Evolutionary conservation across 1,140 invertebrate genomes (phyloP), one percentile per base, ranked within the genome.

Genomic region (Halesus radiatus): DNA sequence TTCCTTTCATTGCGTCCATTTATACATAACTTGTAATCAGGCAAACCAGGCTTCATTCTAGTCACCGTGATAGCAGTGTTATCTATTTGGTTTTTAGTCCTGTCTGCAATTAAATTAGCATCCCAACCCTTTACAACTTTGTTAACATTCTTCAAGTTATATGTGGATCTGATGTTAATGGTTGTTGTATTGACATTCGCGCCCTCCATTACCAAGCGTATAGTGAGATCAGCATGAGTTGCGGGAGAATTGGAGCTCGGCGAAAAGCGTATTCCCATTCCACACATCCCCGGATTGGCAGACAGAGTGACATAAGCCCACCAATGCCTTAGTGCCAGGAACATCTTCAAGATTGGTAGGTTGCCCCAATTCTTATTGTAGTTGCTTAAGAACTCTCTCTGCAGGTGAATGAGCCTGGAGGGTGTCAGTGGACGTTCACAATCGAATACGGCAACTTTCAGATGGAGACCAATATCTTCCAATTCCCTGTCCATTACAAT

Each of bases 1-100:
- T 79, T 84, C 79, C 86, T 88, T 13, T 70, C 84, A 32, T 87
- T 86, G 3, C 83, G 81, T 1, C 79, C 86, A 45, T 88, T 86
- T 10, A 89, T 37, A 76, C 87, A 88, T 64, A 90, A 85, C 84
- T 88, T 81, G 1, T 84, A 83, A 70, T 87, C 85, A 20, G 86
- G 85, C 56, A 88, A 84, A 22, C 84, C 85, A 10, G 86, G 85
- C 16, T 84, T 84, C 3, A 74, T 79, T 72, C 86, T 85, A 4
- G 84, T 88, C 7, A 90, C 20, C 5, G 83, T 78, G 15, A 86
- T 23, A 82, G 86, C 85, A 5, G 88, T 6, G 45, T 76, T 84
- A 84, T 22, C 85, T 26, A 62, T 3, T 22, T 6, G 3, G 26
- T 2, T 37, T 1, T 29, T 29, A 22, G 16, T 15, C 8, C 23